Evolutionary conservation across 2,113 vertebrate genomes (phyloP), one percentile per base, ranked within the genome.

Genomic region (Scytalopus superciliaris): DNA sequence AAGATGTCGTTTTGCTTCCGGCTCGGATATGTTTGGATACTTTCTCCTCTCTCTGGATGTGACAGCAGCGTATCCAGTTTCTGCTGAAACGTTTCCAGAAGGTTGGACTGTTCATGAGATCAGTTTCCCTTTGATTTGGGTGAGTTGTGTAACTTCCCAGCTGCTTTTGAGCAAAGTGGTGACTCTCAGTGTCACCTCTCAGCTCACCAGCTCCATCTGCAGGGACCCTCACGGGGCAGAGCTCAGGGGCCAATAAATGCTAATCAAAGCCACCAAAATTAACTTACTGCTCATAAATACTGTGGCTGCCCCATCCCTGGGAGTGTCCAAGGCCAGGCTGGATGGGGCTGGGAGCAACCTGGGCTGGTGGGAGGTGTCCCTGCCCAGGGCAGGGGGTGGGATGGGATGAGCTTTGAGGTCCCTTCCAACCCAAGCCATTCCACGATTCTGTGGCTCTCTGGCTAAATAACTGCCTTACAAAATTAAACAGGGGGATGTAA

Each of bases 341-440:
- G 40, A 47, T 0, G 0, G 14, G 33, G 14, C 33, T 74, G n/a
- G 30, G 44, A 40, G 14, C 59, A 3, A 2, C 6, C 59, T 37
- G 44, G 52, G 44, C 45, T 15, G 14, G 25, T 30, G 16, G 52
- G 28, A 33, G 27, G 33, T 74, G 63, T 33, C 53, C 53, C 37
- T 59, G 63, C 37, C 37, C 60, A 30, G 30, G 60, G 60, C 18
- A 63, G 39, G 27, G 60, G 27, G 18, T 63, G 37, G 60, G 10
- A 4, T 63, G 37, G 7, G 44, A 30, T 45, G 59, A 44, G 35
- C 57, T 59, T 44, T 44, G 24, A 28, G 44, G 7, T 44, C 6
- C 15, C 37, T 24, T 30, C 35, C 50, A 73, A 1, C 3, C 21
- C 31, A 31, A 67, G 24, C 27, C 27, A 10, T 59, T 66, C 59